phyloP scores from a whole-genome alignment of 1,140 invertebrate species.

The Zaprionus ghesquierei region DNA sequence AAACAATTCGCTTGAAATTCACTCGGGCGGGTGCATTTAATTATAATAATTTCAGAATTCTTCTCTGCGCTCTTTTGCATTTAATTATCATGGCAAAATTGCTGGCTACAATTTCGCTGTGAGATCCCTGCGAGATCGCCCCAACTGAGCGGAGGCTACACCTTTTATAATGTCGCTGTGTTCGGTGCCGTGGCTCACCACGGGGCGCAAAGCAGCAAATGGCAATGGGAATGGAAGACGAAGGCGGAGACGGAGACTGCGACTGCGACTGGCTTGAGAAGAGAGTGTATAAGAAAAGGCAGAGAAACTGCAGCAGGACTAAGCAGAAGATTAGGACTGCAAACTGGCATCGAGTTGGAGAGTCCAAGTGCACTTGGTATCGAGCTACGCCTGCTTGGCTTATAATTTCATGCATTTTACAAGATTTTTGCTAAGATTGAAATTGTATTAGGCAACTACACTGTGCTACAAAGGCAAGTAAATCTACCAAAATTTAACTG shows the following conservation, averaged over 20 bases:
- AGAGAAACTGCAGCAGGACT: neutral
- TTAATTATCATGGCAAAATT: slow-evolving; percentile 78
- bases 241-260: neutral
- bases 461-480: neutral
- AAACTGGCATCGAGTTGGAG: neutral
- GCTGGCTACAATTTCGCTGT: slow-evolving; percentile 40
- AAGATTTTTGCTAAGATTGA: slow-evolving; percentile 34
- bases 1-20: slow-evolving; percentile 77
- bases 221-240: neutral
- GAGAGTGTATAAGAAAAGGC: neutral
- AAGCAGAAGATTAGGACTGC: neutral
- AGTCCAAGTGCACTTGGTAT: neutral
- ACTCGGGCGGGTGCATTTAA: slow-evolving; percentile 79
- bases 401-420: slow-evolving; percentile 68
- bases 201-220: slow-evolving; percentile 34
- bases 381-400: slow-evolving; percentile 46
- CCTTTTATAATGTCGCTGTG: slow-evolving; percentile 43
- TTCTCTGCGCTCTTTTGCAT: slow-evolving; percentile 55
- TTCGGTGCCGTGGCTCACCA: slow-evolving; percentile 11
- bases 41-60: slow-evolving; percentile 73
- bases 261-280: neutral
- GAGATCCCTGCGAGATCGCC: slow-evolving; percentile 13
- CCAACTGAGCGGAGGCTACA: slow-evolving; percentile 3
- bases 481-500: neutral
- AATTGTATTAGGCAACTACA: slow-evolving; percentile 46